Evolutionary conservation across 2,797 vertebrate species (phyloP), one percentile per base, ranked within the genome.

Genomic region (Danio choprae): DNA sequence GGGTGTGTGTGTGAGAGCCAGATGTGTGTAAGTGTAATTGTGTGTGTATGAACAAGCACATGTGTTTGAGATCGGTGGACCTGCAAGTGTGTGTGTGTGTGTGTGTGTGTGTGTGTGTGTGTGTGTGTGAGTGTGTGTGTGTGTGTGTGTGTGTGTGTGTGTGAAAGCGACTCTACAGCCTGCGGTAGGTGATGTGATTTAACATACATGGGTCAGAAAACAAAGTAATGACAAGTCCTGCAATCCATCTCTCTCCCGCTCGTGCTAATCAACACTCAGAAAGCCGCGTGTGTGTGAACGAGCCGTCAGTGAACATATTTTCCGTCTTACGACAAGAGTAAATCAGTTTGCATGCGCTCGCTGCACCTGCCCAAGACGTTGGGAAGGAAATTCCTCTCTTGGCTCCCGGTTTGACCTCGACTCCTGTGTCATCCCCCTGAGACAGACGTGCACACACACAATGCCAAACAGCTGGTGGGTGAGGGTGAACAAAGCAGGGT

Each of bases 281-380:
- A 75, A 83, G 64, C 60, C 22, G 60, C 75, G 73, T 77, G 69
- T 5, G 72, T 64, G 43, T 41, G 58, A 65, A 62, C 71, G 22
- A 65, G 67, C n/a, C 36, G 40, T 59, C 80, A 59, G 62, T 85
- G 59, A 63, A 74, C 44, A 76, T 56, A 74, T 83, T 89, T 87
- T 88, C 88, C 79, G 55, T 81, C 77, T 82, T 79, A 84, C 87
- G 85, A 85, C 82, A 82, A 84, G 76, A 73, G 86, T 20, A 86
- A 89, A 88, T 20, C 62, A 1, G 50, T 79, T 77, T 79, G 81
- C 86, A 81, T 82, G 84, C 79, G 22, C 84, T 86, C 85, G 74
- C 71, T 83, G 89, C 92, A 93, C 92, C 92, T 93, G 92, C 89
- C 89, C 78, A 74, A 43, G 69, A 87, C 83, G 90, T 88, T 86